phyloP scores from a whole-genome alignment of 2,113 vertebrate genomes.

The Oreochromis niloticus region DNA sequence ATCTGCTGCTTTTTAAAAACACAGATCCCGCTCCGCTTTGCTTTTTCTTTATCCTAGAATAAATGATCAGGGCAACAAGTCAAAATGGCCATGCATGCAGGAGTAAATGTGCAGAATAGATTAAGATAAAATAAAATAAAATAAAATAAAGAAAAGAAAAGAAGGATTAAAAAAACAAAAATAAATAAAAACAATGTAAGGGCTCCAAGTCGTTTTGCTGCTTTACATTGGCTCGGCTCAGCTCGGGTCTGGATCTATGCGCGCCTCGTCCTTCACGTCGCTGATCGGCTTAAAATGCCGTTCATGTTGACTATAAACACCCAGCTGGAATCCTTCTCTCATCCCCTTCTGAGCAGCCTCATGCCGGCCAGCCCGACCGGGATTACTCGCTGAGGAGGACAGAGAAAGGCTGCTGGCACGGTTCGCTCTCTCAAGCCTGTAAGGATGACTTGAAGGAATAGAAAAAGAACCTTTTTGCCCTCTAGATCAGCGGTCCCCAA shows the following conservation, averaged over 20 bases:
- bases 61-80: not conserved
- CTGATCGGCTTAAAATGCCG: conserved; percentile 20
- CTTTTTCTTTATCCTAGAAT: not conserved
- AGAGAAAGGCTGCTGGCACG: not conserved
- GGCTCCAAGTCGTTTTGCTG: not conserved
- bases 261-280: not conserved
- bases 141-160: not conserved
- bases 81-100: not conserved
- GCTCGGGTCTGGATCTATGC: not conserved
- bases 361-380: not conserved
- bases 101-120: not conserved
- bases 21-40: not conserved
- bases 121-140: not conserved
- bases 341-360: not conserved
- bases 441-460: not conserved
- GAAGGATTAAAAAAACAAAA: not conserved
- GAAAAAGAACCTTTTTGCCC: not conserved
- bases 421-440: not conserved
- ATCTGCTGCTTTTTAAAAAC: not conserved
- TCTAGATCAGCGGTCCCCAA: not conserved
- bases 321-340: conserved; percentile 1
- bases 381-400: not conserved
- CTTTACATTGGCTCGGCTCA: not conserved
- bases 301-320: conserved; percentile 7
- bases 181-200: not conserved